Percentiles rank a stretch among this genome's conserved stretches.
These are phyloP conservation scores for Porites lutea DNA, from an alignment of 64 coral and sea anemone species.

Conservation along the genomic window DNA sequence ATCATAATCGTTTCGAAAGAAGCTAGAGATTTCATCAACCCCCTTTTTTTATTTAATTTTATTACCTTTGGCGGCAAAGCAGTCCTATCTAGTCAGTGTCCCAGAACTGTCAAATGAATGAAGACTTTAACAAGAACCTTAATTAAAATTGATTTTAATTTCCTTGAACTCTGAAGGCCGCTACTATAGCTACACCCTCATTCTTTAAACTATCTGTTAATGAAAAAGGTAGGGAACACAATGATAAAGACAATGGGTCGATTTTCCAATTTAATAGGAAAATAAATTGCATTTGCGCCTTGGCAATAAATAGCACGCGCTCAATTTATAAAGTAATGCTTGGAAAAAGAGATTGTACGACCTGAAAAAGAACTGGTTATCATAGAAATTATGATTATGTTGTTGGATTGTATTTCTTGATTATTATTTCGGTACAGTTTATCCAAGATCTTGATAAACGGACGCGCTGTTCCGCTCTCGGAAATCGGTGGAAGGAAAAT, in stretches of 20 bases:
- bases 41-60: constrained; percentile 19
- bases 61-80: background rate
- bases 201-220: constrained; percentile 55
- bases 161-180: constrained; percentile 8
- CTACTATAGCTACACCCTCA: constrained; percentile 39
- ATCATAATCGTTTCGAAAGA: background rate
- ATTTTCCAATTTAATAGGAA: constrained; percentile 35
- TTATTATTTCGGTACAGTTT: constrained; percentile 1
- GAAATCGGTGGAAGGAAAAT: background rate
- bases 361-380: background rate
- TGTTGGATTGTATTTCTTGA: background rate
- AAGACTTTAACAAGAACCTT: constrained; percentile 22
- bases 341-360: background rate
- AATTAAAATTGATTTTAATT: constrained; percentile 29
- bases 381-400: background rate
- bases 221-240: constrained; percentile 36
- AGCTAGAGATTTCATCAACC: background rate
- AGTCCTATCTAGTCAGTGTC: constrained; percentile 1
- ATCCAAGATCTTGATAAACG: background rate
- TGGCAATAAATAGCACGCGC: background rate
- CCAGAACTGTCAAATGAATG: background rate
- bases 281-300: constrained; percentile 23
- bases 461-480: background rate
- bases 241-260: constrained; percentile 11
- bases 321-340: constrained; percentile 5